These are phyloP conservation scores for Drosophila arizonae DNA, from an alignment of 1,140 invertebrate species.

Conservation along the genomic window DNA sequence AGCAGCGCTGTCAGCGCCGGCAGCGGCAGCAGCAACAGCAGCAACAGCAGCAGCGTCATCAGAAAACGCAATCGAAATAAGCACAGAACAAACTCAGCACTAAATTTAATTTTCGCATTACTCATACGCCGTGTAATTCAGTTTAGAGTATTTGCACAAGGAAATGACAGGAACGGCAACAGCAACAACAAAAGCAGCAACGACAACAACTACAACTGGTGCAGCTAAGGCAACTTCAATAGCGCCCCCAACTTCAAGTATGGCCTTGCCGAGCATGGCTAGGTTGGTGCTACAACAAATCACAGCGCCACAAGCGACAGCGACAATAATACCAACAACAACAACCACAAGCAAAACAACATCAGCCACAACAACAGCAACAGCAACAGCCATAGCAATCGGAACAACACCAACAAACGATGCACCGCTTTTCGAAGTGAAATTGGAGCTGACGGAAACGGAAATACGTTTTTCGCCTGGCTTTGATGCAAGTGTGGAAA, in stretches of 20 bases:
- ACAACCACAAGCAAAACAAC: not conserved
- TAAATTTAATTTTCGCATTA: constrained; percentile 82
- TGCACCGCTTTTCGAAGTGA: constrained; percentile 80
- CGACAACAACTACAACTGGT: constrained; percentile 13
- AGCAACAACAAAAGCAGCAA: constrained; percentile 20
- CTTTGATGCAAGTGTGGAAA: constrained; percentile 78
- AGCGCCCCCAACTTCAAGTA: constrained; percentile 16
- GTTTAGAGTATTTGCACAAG: constrained; percentile 82
- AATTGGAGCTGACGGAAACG: constrained; percentile 80
- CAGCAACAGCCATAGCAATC: not conserved
- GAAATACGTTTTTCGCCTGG: constrained; percentile 81
- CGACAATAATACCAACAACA: constrained; percentile 29
- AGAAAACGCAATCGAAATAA: constrained; percentile 59
- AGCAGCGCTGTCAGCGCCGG: too few relatives aligned
- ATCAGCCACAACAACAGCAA: too few relatives aligned
- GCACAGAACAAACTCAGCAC: constrained; percentile 70
- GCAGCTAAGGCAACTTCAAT: constrained; percentile 17
- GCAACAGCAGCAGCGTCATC: constrained; percentile 3
- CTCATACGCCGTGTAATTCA: constrained; percentile 82
- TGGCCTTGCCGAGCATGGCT: constrained; percentile 46
- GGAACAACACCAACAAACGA: constrained; percentile 40
- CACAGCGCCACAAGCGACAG: constrained; percentile 52
- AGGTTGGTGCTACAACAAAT: constrained; percentile 65
- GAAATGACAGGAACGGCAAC: constrained; percentile 73
- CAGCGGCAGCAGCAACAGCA: not conserved